A percentile compares a stretch with the other conserved stretches of the same genome.
These are phyloP conservation scores for Pogonocichla stellata DNA, from an alignment of 2,113 vertebrate genomes.

Conservation along the genomic window DNA sequence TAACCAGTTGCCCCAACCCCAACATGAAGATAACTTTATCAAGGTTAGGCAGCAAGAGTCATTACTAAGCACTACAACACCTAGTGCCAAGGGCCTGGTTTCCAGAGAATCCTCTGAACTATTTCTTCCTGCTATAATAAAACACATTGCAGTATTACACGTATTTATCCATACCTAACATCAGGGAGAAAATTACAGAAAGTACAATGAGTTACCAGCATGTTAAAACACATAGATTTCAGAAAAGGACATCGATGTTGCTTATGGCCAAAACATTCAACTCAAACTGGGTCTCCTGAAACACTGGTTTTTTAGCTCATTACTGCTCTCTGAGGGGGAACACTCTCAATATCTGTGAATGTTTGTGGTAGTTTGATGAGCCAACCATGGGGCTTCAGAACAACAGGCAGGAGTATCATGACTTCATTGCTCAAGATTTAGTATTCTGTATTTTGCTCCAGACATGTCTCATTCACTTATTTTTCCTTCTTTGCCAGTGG, in stretches of 20 bases:
- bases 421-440: background rate
- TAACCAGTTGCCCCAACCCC: constrained; percentile 27
- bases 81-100: background rate
- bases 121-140: background rate
- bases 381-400: background rate
- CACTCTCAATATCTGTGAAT: rapidly evolving
- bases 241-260: background rate
- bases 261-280: background rate
- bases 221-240: background rate
- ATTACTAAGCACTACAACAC: constrained; percentile 4
- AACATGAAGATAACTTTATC: constrained; percentile 31
- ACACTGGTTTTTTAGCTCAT: background rate
- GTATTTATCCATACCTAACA: background rate
- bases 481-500: background rate
- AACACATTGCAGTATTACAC: background rate
- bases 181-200: background rate
- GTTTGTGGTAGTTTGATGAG: background rate
- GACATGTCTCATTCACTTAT: background rate
- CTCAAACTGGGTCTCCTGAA: background rate
- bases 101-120: background rate
- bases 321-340: background rate
- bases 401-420: rapidly evolving
- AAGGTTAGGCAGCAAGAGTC: background rate
- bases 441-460: background rate
- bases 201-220: background rate